Percentiles rank a stretch among this genome's conserved stretches.
These are phyloP conservation scores for Ichneumoninae sp. DNA, from an alignment of 2,888 invertebrate genomes.

Conservation along the genomic window DNA sequence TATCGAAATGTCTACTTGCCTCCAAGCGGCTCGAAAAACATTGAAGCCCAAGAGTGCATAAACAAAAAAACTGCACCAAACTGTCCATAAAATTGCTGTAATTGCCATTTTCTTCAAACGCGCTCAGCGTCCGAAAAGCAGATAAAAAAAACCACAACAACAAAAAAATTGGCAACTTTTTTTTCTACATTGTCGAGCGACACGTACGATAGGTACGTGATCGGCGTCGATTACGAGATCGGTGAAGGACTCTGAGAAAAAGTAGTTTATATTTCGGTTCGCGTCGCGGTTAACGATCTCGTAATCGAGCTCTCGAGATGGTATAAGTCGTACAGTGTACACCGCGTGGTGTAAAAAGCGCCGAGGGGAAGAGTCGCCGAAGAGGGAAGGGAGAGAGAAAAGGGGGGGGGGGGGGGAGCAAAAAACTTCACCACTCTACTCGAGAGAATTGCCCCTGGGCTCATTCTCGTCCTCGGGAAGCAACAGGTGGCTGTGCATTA, in stretches of 20 bases:
- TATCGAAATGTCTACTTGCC: too few species aligned
- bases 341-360: neutral
- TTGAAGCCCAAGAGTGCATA: too few species aligned
- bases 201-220: conserved; percentile 22
- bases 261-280: conserved; percentile 34
- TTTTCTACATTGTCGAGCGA: neutral
- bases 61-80: too few species aligned
- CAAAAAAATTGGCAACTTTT: too few species aligned
- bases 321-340: neutral
- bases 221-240: conserved; percentile 44
- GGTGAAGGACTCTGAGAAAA: conserved; percentile 15
- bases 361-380: conserved; percentile 16
- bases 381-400: conserved; percentile 13
- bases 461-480: conserved; percentile 31
- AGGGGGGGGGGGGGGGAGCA: conserved; percentile 7
- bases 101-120: too few species aligned
- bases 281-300: conserved; percentile 43
- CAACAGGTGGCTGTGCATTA: conserved; percentile 60
- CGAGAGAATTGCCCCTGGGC: conserved; percentile 16
- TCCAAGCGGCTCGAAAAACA: too few species aligned
- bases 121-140: too few species aligned
- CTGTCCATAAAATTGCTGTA: too few species aligned
- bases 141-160: too few species aligned
- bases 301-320: conserved; percentile 19
- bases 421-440: conserved; percentile 21